Percentiles rank a stretch among this genome's conserved stretches.
These are phyloP conservation scores for Malurus leucopterus DNA, from an alignment of 2,797 vertebrate species.

Conservation along the genomic window DNA sequence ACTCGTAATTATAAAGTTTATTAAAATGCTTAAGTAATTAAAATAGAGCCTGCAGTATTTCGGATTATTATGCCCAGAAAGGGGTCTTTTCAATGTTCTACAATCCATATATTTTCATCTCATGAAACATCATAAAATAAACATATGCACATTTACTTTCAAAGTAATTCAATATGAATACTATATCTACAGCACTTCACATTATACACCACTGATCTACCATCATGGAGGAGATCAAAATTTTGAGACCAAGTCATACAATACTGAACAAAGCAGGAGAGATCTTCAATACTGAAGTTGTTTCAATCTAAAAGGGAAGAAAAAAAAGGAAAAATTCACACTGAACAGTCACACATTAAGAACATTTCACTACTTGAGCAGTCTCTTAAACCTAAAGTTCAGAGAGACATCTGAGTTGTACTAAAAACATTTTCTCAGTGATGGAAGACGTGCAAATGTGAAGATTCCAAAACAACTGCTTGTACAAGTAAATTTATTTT, in stretches of 20 bases:
- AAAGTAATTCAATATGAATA: constrained; percentile 71
- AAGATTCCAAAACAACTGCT: background rate
- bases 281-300: constrained; percentile 59
- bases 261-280: background rate
- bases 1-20: constrained; percentile 7
- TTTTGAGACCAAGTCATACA: background rate
- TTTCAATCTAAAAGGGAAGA: constrained; percentile 67
- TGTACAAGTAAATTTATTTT: background rate
- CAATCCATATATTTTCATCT: background rate
- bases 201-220: constrained; percentile 25
- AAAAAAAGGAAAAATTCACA: background rate
- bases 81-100: constrained; percentile 1
- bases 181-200: constrained; percentile 49
- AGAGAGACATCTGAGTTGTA: background rate
- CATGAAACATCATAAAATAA: constrained; percentile 38
- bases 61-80: constrained; percentile 11
- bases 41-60: constrained; percentile 33
- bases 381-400: background rate
- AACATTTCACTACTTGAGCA: background rate
- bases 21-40: constrained; percentile 55
- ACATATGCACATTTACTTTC: constrained; percentile 53
- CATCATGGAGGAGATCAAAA: constrained; percentile 54
- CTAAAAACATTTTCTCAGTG: background rate
- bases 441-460: background rate
- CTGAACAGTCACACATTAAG: background rate